These are phyloP conservation scores for Conchocele bisecta DNA, from an alignment of 2,888 invertebrate genomes.

Conservation along the genomic window DNA sequence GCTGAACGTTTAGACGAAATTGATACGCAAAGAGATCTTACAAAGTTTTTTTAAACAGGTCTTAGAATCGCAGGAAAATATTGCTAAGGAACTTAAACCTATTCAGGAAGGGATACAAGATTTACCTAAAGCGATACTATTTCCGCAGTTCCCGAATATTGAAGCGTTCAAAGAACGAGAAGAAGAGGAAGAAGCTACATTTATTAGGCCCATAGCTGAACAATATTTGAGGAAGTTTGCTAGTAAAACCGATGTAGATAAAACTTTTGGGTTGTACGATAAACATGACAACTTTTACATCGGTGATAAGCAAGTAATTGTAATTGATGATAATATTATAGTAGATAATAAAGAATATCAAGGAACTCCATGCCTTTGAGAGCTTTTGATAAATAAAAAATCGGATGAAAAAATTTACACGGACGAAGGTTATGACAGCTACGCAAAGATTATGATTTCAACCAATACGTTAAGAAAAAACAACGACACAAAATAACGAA, in stretches of 20 bases:
- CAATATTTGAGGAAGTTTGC: conserved; percentile 19
- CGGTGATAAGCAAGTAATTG: conserved; percentile 5
- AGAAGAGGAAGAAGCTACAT: conserved; percentile 11
- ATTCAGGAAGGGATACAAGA: conserved; percentile 8
- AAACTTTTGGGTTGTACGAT: conserved; percentile 8
- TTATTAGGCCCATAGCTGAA: conserved; percentile 22
- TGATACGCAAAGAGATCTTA: conserved; percentile 3
- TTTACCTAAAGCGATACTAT: conserved; percentile 3
- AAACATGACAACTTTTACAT: conserved; percentile 22
- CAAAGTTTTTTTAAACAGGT: conserved; percentile 4
- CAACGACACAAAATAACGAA: conserved; percentile 6
- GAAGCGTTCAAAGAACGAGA: conserved; percentile 5
- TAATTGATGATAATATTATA: conserved; percentile 23
- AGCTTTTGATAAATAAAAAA: conserved; percentile 13
- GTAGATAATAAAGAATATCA: conserved; percentile 19
- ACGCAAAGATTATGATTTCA: conserved; percentile 10
- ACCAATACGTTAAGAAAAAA: conserved; percentile 15
- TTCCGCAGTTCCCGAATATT: conserved; percentile 16
- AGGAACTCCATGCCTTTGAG: conserved; percentile 25
- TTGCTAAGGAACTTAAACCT: background rate
- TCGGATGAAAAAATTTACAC: conserved; percentile 24
- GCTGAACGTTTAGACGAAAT: background rate
- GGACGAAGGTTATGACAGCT: conserved; percentile 24
- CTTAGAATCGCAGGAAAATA: conserved; percentile 8
- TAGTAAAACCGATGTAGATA: background rate